Evolutionary conservation across 1,140 invertebrate genomes (phyloP).

Genomic region (Zaprionus ornatus): DNA sequence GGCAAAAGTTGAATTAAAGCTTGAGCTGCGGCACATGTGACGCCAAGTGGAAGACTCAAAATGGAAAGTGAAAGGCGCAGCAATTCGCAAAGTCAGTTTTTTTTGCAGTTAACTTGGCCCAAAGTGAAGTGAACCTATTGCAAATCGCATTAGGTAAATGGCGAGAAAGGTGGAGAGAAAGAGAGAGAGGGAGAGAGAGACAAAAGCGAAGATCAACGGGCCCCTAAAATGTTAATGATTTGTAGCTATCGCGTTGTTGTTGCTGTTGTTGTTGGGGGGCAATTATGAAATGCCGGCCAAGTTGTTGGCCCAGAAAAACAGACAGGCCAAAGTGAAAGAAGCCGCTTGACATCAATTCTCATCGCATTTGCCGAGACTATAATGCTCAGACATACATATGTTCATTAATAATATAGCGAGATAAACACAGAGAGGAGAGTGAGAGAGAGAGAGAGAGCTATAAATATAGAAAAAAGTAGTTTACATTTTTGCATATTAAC

Average conservation of each 20-base stretch:
- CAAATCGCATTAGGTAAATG: slow-evolving; percentile 5
- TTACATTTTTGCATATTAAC: slow-evolving; percentile 29
- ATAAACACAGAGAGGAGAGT: not conserved
- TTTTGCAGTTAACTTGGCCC: not conserved
- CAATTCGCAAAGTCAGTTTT: slow-evolving; percentile 18
- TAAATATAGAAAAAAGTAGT: not conserved
- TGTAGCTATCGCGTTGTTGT: slow-evolving; percentile 13
- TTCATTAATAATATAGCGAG: slow-evolving; percentile 19
- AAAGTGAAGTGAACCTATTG: slow-evolving; percentile 1
- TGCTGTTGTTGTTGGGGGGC: slow-evolving; percentile 38
- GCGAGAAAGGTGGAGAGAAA: not conserved
- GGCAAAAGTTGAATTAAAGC: slow-evolving; percentile 39
- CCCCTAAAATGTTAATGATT: slow-evolving; percentile 52
- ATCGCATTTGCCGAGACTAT: slow-evolving; percentile 6
- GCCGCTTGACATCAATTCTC: slow-evolving; percentile 46
- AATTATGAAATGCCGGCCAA: slow-evolving; percentile 58
- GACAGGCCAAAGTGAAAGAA: slow-evolving; percentile 34
- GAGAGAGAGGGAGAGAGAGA: not conserved
- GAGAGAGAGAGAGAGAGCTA: not conserved
- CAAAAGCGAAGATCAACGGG: slow-evolving; percentile 12
- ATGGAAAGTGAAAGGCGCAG: slow-evolving; percentile 62
- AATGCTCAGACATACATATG: slow-evolving; percentile 4
- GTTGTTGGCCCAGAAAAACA: slow-evolving; percentile 48
- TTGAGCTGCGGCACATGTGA: slow-evolving; percentile 22
- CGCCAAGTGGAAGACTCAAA: slow-evolving; percentile 21